A percentile compares a stretch with the other conserved stretches of the same genome.
Evolutionary conservation across 1,140 invertebrate species (phyloP).

Genomic region (Andricus grossulariae): DNA sequence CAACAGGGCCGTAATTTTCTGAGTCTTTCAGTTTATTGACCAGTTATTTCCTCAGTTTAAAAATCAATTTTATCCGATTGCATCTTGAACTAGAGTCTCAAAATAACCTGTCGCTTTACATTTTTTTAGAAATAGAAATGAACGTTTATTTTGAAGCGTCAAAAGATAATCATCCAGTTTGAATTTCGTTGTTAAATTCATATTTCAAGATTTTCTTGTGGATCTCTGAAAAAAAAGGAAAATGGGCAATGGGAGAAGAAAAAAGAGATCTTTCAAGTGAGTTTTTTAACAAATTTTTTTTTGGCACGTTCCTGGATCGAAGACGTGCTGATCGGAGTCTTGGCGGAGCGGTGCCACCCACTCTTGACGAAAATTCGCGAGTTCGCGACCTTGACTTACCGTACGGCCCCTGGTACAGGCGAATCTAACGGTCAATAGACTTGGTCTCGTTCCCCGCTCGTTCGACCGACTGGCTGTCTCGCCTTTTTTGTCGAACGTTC

Average conservation of each 20-base stretch:
- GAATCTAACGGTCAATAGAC: conserved; percentile 51
- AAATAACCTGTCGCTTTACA: too few relatives aligned
- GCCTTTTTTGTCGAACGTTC: conserved; percentile 37
- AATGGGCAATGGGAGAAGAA: background rate
- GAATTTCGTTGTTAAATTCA: too few relatives aligned
- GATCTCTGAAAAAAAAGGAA: too few relatives aligned
- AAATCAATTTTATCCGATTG: too few relatives aligned
- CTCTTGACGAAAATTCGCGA: conserved; percentile 46
- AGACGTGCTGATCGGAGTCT: background rate
- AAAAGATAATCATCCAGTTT: too few relatives aligned
- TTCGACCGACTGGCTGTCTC: background rate
- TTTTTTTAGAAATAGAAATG: too few relatives aligned
- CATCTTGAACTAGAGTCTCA: too few relatives aligned
- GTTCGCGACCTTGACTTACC: conserved; percentile 53
- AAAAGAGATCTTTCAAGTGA: background rate
- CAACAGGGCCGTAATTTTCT: too few relatives aligned
- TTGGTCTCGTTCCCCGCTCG: background rate
- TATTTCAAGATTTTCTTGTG: too few relatives aligned
- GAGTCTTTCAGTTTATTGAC: too few relatives aligned
- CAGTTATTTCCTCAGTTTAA: too few relatives aligned
- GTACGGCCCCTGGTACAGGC: background rate
- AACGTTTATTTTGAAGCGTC: too few relatives aligned
- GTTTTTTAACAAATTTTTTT: background rate
- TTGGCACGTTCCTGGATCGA: background rate
- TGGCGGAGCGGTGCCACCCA: background rate